Evolutionary conservation across 2,113 vertebrate species (phyloP).

Genomic region (Perca fluviatilis): DNA sequence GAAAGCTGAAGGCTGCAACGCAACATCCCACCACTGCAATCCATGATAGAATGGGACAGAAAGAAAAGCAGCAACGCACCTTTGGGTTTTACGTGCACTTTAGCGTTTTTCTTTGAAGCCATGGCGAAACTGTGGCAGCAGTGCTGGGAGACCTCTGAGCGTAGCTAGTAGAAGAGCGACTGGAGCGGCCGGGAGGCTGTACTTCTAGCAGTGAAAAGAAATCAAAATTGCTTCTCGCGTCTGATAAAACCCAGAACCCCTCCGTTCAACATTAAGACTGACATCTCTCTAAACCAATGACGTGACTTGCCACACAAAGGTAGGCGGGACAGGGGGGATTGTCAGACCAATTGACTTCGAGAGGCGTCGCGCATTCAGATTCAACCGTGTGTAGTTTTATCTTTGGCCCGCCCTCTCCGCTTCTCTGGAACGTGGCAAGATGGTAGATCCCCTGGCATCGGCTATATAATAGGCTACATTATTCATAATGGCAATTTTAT

Average conservation of each 20-base stretch:
- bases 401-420: slow-evolving; percentile 53
- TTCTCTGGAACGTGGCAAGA: slow-evolving; percentile 81
- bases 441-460: slow-evolving; percentile 53
- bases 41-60: neutral
- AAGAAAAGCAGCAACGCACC: slow-evolving; percentile 60
- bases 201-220: slow-evolving; percentile 51
- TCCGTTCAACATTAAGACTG: slow-evolving; percentile 24
- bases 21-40: slow-evolving; percentile 9
- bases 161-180: neutral
- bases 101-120: slow-evolving; percentile 73
- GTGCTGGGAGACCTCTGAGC: neutral
- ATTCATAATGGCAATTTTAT: no score
- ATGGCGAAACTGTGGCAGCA: slow-evolving; percentile 42
- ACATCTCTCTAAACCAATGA: slow-evolving; percentile 44
- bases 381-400: slow-evolving; percentile 73
- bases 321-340: neutral
- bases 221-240: slow-evolving; percentile 52
- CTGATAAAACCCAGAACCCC: slow-evolving; percentile 58
- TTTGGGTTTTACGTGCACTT: slow-evolving; percentile 64
- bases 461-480: no score
- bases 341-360: slow-evolving; percentile 42
- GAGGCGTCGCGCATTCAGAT: slow-evolving; percentile 61
- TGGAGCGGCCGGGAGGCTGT: neutral
- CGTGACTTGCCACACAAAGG: fast-evolving
- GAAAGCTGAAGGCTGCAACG: slow-evolving; percentile 33